Base-by-base conservation (phyloP, 2,113 vertebrate species). In the Puma concolor region DNA sequence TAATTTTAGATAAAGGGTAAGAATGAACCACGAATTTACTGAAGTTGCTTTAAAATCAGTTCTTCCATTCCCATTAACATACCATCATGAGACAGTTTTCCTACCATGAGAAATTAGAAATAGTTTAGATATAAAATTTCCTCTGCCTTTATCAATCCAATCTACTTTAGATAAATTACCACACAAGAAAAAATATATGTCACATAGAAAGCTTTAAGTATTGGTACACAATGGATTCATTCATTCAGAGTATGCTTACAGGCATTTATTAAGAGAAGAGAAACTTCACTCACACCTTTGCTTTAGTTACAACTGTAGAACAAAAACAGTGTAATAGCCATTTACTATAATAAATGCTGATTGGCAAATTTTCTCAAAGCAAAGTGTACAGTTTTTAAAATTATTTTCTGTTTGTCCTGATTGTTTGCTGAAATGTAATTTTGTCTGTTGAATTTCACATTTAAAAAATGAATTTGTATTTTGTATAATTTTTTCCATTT, bases 21-120 rank as follows among this genome's bases (percentile, higher is more conserved):
- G n/a, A 91, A 86, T 91, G 54, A 87, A 66, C 29, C 17, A 25
- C 76, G n/a, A 96, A 72, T 86, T 91, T 91, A 31, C 29, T 69
- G 72, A 85, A 90, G n/a, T 41, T 80, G 15, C 8, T 91, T 91
- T 64, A 57, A 76, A 94, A 85, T 52, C 38, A 52, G 12, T 54
- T 91, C 29, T 80, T 94, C 5, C 33, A 80, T 80, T 79, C 33
- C 64, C 14, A 74, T 66, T 64, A 94, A 74, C n/a, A 48, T 72
- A 72, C 13, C 60, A 71, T 21, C 23, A 36, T 27, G 38, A 83
- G 25, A 54, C 38, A 16, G 27, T 27, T 21, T 93, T 79, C 11
- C 21, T 81, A n/a, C 16, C 29, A 57, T 6, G 50, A 93, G 44
- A 89, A 66, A 31, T 33, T 1, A 97, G 44, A 72, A 52, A 44